Evolutionary conservation across 2,797 vertebrate genomes (phyloP).

Genomic region (Hylomyscus alleni): DNA sequence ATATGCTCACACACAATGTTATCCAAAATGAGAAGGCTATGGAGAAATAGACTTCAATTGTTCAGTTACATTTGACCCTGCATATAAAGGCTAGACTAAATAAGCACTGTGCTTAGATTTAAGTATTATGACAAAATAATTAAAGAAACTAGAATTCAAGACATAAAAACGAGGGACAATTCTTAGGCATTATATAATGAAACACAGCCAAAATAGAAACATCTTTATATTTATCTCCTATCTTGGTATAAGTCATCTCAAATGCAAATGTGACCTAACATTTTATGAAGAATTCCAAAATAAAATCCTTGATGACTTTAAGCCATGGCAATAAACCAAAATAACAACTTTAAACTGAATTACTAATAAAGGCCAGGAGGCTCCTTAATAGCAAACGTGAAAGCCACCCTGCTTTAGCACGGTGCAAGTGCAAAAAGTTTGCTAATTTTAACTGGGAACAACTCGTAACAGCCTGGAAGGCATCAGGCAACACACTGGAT

Average conservation of each 20-base stretch:
- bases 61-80: neutral
- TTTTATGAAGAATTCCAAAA: conserved; percentile 59
- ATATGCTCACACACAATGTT: neutral
- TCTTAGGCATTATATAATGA: conserved; percentile 33
- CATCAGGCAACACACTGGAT: neutral
- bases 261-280: conserved; percentile 69
- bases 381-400: conserved; percentile 27
- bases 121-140: conserved; percentile 22
- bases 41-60: neutral
- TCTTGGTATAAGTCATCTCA: conserved; percentile 51
- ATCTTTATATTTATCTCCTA: conserved; percentile 64
- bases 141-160: conserved; percentile 6
- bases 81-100: neutral
- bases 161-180: neutral
- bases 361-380: conserved; percentile 56
- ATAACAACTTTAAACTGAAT: conserved; percentile 65
- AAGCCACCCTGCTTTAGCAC: neutral
- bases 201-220: conserved; percentile 46
- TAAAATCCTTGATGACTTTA: conserved; percentile 69
- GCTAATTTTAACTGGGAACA: conserved; percentile 57
- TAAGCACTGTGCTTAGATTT: conserved; percentile 16
- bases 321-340: conserved; percentile 66
- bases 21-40: neutral
- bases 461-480: conserved; percentile 16
- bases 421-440: neutral